Base-by-base conservation (phyloP, 2,888 invertebrate species). In the Drosophila rellima region DNA sequence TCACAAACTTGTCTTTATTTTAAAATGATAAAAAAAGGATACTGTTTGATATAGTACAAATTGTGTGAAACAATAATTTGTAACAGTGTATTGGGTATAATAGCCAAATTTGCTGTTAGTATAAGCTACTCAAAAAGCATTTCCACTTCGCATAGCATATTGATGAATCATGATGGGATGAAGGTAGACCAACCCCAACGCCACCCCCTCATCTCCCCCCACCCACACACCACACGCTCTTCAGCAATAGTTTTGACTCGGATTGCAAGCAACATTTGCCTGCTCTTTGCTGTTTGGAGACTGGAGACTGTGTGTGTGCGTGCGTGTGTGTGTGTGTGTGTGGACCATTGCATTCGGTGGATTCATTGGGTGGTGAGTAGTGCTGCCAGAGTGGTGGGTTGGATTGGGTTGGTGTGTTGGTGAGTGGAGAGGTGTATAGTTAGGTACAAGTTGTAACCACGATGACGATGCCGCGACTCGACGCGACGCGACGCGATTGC, bases 361-460 rank as follows among this genome's bases (percentile, higher is more conserved):
- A 26, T 26, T 26, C 26, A 26, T 26, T 26, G 60, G 52, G 60
- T 60, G 52, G 60, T 42, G 60, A 52, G 37, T 37, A 26, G 33
- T 15, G 57, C 10, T 15, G 57, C 10, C 15, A 17, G 44, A 2
- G 42, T 31, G 40, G 35, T 51, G 51, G 37, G 26, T 11, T 51
- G 31, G 44, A 8, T 35, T 35, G 20, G 40, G 33, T 6, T 44
- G 54, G 23, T 18, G 47, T 50, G 23, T 33, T 50, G 7, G 39
- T 51, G 54, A 10, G 39, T 51, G 54, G 37, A 29, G n/a, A 40
- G 54, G 37, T 23, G 31, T 37, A 45, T 69, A 40, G 60, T 64
- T 47, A 26, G 57, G 74, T 59, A 62, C 59, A 66, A 65, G 62
- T 74, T 75, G 70, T 74, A 75, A 75, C 71, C 65, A 75, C 71